These are phyloP conservation scores for Prunella himalayana DNA, from an alignment of 2,113 vertebrate genomes.

Conservation along the genomic window DNA sequence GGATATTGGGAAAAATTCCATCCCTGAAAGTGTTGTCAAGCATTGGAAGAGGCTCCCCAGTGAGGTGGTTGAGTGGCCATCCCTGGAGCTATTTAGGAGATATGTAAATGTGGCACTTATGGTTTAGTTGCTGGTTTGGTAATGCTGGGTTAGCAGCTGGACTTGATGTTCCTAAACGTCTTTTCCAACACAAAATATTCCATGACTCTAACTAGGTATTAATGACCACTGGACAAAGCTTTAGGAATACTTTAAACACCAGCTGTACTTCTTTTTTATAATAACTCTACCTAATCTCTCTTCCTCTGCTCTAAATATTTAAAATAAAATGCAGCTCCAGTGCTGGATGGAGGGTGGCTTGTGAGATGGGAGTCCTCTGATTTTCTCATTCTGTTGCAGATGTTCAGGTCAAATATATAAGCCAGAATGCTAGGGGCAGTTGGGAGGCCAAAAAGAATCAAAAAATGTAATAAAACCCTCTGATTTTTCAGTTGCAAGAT, in stretches of 20 bases:
- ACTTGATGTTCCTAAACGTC: neutral
- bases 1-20: neutral
- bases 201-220: neutral
- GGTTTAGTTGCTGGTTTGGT: neutral
- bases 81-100: neutral
- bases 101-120: neutral
- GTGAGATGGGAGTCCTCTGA: neutral
- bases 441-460: neutral
- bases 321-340: neutral
- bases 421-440: neutral
- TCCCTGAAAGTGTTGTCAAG: neutral
- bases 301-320: neutral
- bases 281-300: neutral
- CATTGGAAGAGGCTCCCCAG: neutral
- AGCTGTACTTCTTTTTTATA: neutral
- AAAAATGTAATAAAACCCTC: neutral
- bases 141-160: neutral
- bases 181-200: neutral
- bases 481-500: neutral
- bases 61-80: neutral
- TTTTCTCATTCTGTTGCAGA: neutral
- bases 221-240: neutral
- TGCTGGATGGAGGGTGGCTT: neutral
- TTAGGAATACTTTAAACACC: neutral
- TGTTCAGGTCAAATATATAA: neutral